Conservation (phyloP, 1,140 invertebrate genomes). For the Ceratina japonica region DNA sequence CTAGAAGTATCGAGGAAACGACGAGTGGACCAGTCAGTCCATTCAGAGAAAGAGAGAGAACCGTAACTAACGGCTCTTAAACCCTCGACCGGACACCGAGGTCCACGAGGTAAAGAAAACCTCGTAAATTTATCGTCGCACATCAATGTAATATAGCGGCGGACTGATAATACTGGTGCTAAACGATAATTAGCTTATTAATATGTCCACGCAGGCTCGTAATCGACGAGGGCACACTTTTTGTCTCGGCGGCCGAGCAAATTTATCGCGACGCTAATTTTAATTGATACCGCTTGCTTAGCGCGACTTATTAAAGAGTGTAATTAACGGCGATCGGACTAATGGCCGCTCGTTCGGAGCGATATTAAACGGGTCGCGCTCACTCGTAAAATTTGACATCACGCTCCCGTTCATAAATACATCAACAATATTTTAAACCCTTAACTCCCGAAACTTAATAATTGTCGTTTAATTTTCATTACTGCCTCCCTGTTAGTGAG, state of each 20-base stretch:
- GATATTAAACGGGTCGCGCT: not conserved
- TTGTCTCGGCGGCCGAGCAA: not conserved
- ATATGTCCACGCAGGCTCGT: conserved; percentile 1
- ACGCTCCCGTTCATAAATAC: too few species aligned
- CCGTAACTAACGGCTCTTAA: not conserved
- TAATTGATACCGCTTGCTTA: conserved; percentile 37
- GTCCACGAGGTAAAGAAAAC: not conserved
- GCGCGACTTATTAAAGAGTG: conserved; percentile 32
- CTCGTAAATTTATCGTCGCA: too few species aligned
- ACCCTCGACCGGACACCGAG: too few species aligned
- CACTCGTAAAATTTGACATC: conserved; percentile 15
- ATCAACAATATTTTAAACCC: too few species aligned
- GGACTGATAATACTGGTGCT: not conserved
- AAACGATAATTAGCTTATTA: conserved; percentile 37
- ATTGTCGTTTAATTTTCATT: too few species aligned
- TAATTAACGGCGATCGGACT: conserved; percentile 27
- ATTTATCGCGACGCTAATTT: conserved; percentile 46
- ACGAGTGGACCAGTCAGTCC: not conserved
- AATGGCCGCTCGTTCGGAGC: not conserved
- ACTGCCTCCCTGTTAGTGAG: too few species aligned
- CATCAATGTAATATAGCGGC: too few species aligned
- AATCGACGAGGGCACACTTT: not conserved
- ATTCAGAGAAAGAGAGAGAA: not conserved
- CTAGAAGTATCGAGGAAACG: conserved; percentile 1
- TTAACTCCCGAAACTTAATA: too few species aligned